A percentile compares a stretch with the other conserved stretches of the same genome.
These are phyloP conservation scores for Sebastes schlegelii DNA, from an alignment of 2,113 vertebrate genomes.

Conservation along the genomic window DNA sequence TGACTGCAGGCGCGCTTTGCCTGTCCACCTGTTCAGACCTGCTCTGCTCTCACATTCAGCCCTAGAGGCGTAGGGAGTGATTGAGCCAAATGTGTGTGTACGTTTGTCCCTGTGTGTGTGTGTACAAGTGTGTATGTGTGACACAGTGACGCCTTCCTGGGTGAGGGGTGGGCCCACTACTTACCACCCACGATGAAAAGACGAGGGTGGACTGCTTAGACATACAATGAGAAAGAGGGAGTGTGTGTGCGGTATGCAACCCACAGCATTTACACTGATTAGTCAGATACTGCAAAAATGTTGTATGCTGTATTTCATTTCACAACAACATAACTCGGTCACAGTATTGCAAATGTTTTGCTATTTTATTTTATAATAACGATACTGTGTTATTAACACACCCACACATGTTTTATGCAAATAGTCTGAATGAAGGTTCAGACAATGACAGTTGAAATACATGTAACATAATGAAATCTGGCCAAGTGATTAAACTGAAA, in stretches of 20 bases:
- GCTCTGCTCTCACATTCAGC: conserved; percentile 63
- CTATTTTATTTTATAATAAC: not conserved
- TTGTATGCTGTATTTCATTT: not conserved
- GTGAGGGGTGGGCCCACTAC: conserved; percentile 44
- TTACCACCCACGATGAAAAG: conserved; percentile 76
- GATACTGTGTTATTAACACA: not conserved
- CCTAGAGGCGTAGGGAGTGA: conserved; percentile 49
- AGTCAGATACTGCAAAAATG: not conserved
- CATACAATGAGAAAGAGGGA: conserved; percentile 17
- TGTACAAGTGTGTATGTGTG: conserved; percentile 14
- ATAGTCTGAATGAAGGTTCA: not conserved
- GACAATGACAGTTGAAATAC: not conserved
- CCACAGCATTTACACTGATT: conserved; percentile 19
- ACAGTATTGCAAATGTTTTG: not conserved
- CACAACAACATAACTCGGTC: not conserved
- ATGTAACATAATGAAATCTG: conserved; percentile 11
- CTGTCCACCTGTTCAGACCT: conserved; percentile 77
- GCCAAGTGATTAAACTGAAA: conserved; percentile 1
- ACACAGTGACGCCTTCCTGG: conserved; percentile 65
- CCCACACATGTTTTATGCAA: not conserved
- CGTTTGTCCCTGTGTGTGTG: conserved; percentile 20
- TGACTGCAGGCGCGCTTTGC: conserved; percentile 46
- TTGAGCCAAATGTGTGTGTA: conserved; percentile 43
- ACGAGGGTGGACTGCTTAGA: conserved; percentile 37
- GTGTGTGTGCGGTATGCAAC: conserved; percentile 11